Evolutionary conservation across 2,113 vertebrate genomes (phyloP), one percentile per base, ranked within the genome.

Genomic region (Damaliscus lunatus): DNA sequence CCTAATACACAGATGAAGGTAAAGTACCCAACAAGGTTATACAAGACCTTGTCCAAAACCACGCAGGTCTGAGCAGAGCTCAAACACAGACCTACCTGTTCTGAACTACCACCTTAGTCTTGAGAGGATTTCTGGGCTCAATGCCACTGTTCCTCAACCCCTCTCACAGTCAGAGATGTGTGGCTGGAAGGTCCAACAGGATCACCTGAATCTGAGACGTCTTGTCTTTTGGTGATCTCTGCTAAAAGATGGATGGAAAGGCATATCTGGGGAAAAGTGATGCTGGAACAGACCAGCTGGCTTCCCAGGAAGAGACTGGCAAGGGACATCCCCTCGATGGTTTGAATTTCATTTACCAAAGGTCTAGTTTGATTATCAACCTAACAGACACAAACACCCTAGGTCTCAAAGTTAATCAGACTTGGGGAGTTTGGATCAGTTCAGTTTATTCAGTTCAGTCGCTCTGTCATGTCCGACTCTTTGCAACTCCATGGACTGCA

Each of bases 331-430:
- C 81, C 88, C 85, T 48, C 15, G 17, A 55, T 55, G 27, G 60
- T 64, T 81, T 93, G 84, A 93, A 88, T 74, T 88, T 90, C 48
- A 96, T 84, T 90, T 92, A 84, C 96, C 91, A 90, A 94, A 86
- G 81, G 52, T 93, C 57, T 62, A 88, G 16, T 77, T 2, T 89
- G 82, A 46, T 40, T 89, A 57, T 86, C 78, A 84, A 88, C 80
- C 50, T n/a, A 48, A 10, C 21, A 71, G 84, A 83, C 50, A 87
- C 43, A 90, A 71, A 94, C 83, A 77, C 27, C 15, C 36, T 80
- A 62, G 95, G 67, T 81, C 60, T 93, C 78, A 82, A 50, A 64
- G 60, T 59, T 91, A 85, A 77, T n/a, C 88, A 52, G 50, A 80
- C 50, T 60, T 91, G 13, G 53, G 82, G 57, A 48, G 64, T 60